phyloP scores from a whole-genome alignment of 2,888 invertebrate species.

The Lycocerus yunnanus region DNA sequence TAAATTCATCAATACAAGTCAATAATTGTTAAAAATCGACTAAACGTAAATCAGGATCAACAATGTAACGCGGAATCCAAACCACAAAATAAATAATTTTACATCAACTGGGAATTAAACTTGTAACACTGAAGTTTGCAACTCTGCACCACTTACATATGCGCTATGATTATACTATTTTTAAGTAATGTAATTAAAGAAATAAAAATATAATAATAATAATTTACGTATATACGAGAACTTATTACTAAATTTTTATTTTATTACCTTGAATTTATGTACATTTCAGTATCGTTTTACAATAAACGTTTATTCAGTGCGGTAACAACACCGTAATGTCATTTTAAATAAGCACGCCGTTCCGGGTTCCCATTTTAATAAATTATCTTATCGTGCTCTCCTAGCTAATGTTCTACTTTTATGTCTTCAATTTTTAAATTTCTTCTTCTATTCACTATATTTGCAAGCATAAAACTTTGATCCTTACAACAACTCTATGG shows the following conservation, averaged over 20 bases:
- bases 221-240: no score
- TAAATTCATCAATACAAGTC: no score
- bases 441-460: background rate
- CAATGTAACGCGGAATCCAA: no score
- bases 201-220: no score
- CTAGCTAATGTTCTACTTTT: conserved; percentile 15
- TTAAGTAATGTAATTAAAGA: no score
- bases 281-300: background rate
- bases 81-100: no score
- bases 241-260: background rate
- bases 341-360: background rate
- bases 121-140: no score
- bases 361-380: conserved; percentile 20
- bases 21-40: no score
- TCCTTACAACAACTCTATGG: background rate
- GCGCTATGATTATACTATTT: no score
- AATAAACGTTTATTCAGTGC: background rate
- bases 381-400: conserved; percentile 21
- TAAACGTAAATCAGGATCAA: no score
- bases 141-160: no score
- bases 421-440: background rate
- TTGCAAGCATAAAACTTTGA: background rate
- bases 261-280: background rate
- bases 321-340: background rate
- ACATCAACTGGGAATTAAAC: no score